Conservation (phyloP, 92 coral and sea anemone genomes). For the Zoanthus sociatus region DNA sequence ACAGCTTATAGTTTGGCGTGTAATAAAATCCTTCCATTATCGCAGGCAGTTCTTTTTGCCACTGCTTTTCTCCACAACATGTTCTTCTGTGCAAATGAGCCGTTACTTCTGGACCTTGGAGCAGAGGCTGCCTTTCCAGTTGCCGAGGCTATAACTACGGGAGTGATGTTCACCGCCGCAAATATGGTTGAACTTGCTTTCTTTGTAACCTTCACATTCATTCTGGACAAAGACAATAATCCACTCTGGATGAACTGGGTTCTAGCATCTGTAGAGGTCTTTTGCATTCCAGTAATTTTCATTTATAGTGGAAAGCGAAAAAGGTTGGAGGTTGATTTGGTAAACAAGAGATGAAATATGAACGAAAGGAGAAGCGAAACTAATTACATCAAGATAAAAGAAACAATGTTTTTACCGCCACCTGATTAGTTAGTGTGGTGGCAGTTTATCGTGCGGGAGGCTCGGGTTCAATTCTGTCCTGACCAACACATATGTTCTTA, state of each 20-base stretch:
- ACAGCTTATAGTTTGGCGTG: slow-evolving; percentile 34
- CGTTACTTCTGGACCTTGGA: slow-evolving; percentile 11
- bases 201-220: not conserved
- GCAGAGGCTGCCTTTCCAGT: slow-evolving; percentile 24
- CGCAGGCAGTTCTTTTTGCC: slow-evolving; percentile 16
- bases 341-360: not conserved
- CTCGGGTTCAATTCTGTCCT: no score
- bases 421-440: no score
- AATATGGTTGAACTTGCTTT: not conserved
- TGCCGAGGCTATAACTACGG: slow-evolving; percentile 10
- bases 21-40: slow-evolving; percentile 13
- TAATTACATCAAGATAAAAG: no score
- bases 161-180: slow-evolving; percentile 6
- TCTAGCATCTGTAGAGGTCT: slow-evolving; percentile 11
- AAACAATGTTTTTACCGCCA: no score
- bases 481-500: no score
- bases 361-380: not conserved
- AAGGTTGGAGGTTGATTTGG: not conserved
- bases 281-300: slow-evolving; percentile 23
- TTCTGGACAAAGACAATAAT: slow-evolving; percentile 23
- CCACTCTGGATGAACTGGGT: slow-evolving; percentile 41
- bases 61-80: slow-evolving; percentile 21
- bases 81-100: slow-evolving; percentile 36
- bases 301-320: slow-evolving; percentile 16
- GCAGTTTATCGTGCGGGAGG: no score